These are phyloP conservation scores for Micromesistius poutassou DNA, from an alignment of 2,797 vertebrate genomes.

Conservation along the genomic window DNA sequence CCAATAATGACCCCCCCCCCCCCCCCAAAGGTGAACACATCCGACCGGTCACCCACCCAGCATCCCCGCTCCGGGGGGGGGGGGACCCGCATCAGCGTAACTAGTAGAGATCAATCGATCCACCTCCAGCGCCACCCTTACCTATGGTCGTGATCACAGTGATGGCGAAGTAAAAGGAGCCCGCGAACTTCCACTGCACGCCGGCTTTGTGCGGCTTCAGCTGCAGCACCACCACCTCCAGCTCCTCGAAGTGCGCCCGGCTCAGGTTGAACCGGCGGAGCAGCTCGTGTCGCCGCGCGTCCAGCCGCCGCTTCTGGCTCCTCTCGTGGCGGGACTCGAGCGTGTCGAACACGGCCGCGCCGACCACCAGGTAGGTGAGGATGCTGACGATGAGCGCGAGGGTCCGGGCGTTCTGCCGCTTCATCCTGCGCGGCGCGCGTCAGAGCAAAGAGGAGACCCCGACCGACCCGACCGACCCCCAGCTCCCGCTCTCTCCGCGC, in stretches of 20 bases:
- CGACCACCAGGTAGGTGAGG: conserved; percentile 97
- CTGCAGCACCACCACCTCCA: conserved; percentile 85
- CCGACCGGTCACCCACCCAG: too few species aligned
- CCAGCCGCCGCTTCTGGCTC: conserved; percentile 87
- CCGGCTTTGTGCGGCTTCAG: conserved; percentile 93
- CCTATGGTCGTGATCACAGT: conserved; percentile 96
- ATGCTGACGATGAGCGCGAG: conserved; percentile 95
- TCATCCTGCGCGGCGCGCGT: conserved; percentile 71
- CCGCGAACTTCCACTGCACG: conserved; percentile 91
- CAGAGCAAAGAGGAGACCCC: too few species aligned
- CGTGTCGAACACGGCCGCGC: conserved; percentile 95
- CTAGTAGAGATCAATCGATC: too few species aligned
- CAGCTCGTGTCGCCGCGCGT: conserved; percentile 69
- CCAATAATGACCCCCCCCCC: too few species aligned
- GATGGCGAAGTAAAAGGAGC: conserved; percentile 96
- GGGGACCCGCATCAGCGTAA: too few species aligned
- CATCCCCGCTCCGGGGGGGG: too few species aligned
- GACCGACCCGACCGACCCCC: too few species aligned
- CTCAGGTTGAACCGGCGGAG: conserved; percentile 82
- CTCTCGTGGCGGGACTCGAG: conserved; percentile 95
- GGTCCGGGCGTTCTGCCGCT: conserved; percentile 95
- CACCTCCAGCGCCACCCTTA: conserved; percentile 33
- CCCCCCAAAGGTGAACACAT: too few species aligned
- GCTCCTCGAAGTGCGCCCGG: conserved; percentile 72
- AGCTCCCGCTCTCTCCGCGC: not conserved